Percentiles rank a stretch among this genome's conserved stretches.
Conservation (phyloP, 1,140 invertebrate genomes). For the Cherax destructor region DNA sequence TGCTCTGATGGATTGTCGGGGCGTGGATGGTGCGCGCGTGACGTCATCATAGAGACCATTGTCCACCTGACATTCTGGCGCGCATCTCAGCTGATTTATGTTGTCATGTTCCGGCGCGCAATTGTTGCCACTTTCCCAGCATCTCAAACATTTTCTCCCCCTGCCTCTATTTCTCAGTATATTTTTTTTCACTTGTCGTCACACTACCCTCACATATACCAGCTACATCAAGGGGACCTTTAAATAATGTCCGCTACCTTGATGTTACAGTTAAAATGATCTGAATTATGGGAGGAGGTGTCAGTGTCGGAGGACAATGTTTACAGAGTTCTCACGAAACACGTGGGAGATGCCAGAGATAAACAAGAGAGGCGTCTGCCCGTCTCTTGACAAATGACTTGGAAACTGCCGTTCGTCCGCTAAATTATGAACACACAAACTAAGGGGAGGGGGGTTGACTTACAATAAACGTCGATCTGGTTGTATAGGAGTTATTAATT, state of each 20-base stretch:
- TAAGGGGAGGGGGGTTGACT: not conserved
- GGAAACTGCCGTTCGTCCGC: not conserved
- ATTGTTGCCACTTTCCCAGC: not conserved
- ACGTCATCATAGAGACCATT: constrained; percentile 1
- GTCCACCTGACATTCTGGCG: constrained; percentile 7
- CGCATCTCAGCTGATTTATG: constrained; percentile 15
- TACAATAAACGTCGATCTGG: not conserved
- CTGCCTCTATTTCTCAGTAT: too few species aligned
- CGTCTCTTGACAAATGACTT: constrained; percentile 14
- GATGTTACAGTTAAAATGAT: too few species aligned
- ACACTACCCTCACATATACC: not conserved
- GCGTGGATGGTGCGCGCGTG: constrained; percentile 6
- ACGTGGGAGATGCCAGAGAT: not conserved
- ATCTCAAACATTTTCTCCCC: not conserved
- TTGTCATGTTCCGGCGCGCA: not conserved
- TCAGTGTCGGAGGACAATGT: not conserved
- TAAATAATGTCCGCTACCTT: too few species aligned
- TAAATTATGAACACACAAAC: constrained; percentile 1
- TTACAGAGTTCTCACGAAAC: constrained; percentile 1
- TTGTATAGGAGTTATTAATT: too few species aligned
- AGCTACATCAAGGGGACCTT: not conserved
- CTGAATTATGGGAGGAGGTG: not conserved
- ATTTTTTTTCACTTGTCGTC: too few species aligned
- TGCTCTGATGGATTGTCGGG: not conserved
- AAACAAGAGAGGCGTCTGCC: not conserved